These are phyloP conservation scores for Corydoras maculifer DNA, from an alignment of 2,113 vertebrate species.

Conservation along the genomic window DNA sequence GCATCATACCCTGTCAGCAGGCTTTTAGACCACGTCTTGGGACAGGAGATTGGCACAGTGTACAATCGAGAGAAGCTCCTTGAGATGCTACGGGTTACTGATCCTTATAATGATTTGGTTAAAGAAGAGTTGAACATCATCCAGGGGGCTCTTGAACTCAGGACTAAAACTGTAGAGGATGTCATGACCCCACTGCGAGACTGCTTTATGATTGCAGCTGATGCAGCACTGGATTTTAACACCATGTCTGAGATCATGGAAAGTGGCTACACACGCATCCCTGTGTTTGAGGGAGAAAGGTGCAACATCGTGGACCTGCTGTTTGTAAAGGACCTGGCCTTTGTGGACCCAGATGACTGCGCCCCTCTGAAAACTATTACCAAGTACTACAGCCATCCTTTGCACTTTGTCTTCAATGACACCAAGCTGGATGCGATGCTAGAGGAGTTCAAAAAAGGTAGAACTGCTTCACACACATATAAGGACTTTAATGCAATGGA, in stretches of 20 bases:
- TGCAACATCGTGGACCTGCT: conserved; percentile 45
- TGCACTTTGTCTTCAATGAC: conserved; percentile 48
- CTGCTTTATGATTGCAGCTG: conserved; percentile 45
- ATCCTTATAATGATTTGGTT: conserved; percentile 47
- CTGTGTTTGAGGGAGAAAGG: conserved; percentile 40
- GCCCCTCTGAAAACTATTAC: conserved; percentile 46
- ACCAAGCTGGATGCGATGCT: conserved; percentile 47
- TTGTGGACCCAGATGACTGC: conserved; percentile 46
- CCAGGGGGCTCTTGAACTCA: conserved; percentile 46
- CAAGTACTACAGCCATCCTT: conserved; percentile 45
- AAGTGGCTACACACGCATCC: conserved; percentile 46
- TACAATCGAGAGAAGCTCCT: conserved; percentile 47
- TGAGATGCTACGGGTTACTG: conserved; percentile 47
- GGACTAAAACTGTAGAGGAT: conserved; percentile 48
- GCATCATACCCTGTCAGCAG: conserved; percentile 46
- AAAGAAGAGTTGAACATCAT: conserved; percentile 49
- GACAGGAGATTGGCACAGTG: conserved; percentile 46
- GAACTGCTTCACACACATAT: neutral
- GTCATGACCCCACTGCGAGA: conserved; percentile 46
- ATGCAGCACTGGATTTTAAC: conserved; percentile 41
- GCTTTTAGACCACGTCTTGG: conserved; percentile 44
- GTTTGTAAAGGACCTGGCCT: conserved; percentile 47
- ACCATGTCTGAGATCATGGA: conserved; percentile 50
- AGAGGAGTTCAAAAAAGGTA: conserved; percentile 47
- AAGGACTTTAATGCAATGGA: too few relatives aligned